Evolutionary conservation across 2,113 vertebrate genomes (phyloP).

Genomic region (Hirundichthys speculiger): DNA sequence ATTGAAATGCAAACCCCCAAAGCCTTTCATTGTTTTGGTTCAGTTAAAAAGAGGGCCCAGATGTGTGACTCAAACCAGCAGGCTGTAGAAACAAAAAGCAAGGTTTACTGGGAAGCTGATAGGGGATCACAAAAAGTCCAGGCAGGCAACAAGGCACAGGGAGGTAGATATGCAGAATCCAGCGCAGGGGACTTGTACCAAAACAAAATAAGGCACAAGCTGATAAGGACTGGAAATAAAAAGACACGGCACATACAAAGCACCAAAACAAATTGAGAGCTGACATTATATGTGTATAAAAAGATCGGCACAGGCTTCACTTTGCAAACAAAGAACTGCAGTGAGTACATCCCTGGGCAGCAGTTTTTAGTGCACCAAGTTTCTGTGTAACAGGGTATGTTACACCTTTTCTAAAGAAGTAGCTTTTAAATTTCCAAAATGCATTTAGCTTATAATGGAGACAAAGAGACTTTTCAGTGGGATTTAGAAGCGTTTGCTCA

Average conservation of each 20-base stretch:
- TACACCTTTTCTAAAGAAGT: too few relatives aligned
- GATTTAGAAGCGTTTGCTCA: too few relatives aligned
- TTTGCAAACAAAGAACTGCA: too few relatives aligned
- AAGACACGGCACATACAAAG: background rate
- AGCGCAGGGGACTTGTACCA: background rate
- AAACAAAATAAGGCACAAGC: background rate
- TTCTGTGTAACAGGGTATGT: too few relatives aligned
- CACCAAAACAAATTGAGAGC: background rate
- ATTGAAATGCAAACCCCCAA: slow-evolving; percentile 1
- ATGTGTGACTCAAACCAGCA: background rate
- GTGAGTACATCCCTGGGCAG: too few relatives aligned
- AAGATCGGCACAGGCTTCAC: too few relatives aligned
- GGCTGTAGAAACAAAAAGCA: background rate
- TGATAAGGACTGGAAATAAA: background rate
- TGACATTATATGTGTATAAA: too few relatives aligned
- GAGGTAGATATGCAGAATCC: background rate
- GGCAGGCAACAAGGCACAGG: background rate
- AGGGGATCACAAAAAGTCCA: background rate
- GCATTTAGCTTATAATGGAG: too few relatives aligned
- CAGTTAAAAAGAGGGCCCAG: background rate
- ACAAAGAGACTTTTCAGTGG: too few relatives aligned
- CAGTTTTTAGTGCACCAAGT: too few relatives aligned
- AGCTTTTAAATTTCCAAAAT: too few relatives aligned
- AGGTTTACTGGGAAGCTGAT: background rate
- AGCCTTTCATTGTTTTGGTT: background rate